Base-by-base conservation (phyloP, 2,113 vertebrate species). In the Solea senegalensis region DNA sequence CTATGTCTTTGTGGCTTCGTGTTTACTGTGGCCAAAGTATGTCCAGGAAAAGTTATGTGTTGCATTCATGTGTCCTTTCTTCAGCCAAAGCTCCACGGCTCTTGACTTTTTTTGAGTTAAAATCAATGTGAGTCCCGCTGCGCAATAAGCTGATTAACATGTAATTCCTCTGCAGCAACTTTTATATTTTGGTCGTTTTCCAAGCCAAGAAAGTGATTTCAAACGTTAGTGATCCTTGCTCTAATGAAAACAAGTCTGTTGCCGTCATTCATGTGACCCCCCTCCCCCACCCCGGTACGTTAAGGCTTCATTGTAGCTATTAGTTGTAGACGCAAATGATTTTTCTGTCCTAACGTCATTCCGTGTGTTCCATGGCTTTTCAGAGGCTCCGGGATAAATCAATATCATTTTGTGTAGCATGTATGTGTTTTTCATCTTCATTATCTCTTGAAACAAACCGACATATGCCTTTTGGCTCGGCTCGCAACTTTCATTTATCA, bases 401-500 rank as follows among this genome's bases (percentile, higher is more conserved):
- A 7, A 49, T 45, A 27, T 26, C 28, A 73, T 21, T 65, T 10
- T 13, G 7, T 60, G 27, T 14, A 8, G 49, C 48, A 34, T 9
- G 43, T 41, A 21, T 13, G 2, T 13, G 14, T 50, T 66, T 70
- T 64, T 27, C 5, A 61, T 46, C 6, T 2, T 39, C 27, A 62
- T 65, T 49, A 34, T 46, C 14, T 39, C 40, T 56, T 56, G 43
- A 46, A 53, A 63, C 28, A 15, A 10, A 50, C 15, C 63, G 34
- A 6, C 34, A 34, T 6, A 34, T 34, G 34, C 45, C 10, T 48
- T 2, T 48, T 48, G 45, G 45, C 58, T 64, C 56, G 8, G 53
- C 72, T 74, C 72, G 76, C 72, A 63, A 76, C 50, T 60, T 63
- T 46, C 59, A 58, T 49, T 40, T 54, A 67, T 46, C 41, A 45